Conservation (phyloP, 2,888 invertebrate genomes). For the Lasioglossum villosulum region DNA sequence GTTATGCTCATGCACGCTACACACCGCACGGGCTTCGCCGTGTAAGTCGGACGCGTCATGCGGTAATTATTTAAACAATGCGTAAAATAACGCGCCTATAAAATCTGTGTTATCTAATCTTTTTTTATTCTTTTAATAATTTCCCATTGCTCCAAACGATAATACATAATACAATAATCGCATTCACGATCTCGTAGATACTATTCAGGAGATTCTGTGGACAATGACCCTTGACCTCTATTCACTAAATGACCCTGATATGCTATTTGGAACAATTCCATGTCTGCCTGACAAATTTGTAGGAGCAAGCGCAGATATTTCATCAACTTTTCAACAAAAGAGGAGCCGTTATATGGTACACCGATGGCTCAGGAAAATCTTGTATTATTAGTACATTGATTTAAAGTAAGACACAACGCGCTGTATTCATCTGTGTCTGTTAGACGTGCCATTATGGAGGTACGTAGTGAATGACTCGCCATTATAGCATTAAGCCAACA, state of each 20-base stretch:
- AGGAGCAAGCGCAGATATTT: not conserved
- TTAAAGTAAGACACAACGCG: not conserved
- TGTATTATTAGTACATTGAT: not conserved
- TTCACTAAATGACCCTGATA: constrained; percentile 63
- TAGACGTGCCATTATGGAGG: constrained; percentile 24
- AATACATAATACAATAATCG: not conserved
- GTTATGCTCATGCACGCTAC: constrained; percentile 48
- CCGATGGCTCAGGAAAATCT: not conserved
- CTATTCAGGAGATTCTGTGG: constrained; percentile 66
- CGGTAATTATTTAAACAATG: constrained; percentile 23
- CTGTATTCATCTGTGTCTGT: constrained; percentile 28
- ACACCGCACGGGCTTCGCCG: constrained; percentile 27
- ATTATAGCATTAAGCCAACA: constrained; percentile 44
- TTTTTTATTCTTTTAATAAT: not conserved
- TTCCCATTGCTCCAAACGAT: not conserved
- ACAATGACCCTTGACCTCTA: constrained; percentile 79
- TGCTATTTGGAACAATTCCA: constrained; percentile 35
- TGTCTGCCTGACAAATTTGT: constrained; percentile 64
- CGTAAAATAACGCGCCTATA: not conserved
- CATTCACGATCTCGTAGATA: constrained; percentile 24
- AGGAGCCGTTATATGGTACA: not conserved
- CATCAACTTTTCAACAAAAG: not conserved
- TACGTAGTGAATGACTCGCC: constrained; percentile 31
- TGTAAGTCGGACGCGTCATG: constrained; percentile 12
- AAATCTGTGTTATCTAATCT: not conserved